phyloP scores from a whole-genome alignment of 92 coral and sea anemone genomes.

The Plumapathes pennacea region DNA sequence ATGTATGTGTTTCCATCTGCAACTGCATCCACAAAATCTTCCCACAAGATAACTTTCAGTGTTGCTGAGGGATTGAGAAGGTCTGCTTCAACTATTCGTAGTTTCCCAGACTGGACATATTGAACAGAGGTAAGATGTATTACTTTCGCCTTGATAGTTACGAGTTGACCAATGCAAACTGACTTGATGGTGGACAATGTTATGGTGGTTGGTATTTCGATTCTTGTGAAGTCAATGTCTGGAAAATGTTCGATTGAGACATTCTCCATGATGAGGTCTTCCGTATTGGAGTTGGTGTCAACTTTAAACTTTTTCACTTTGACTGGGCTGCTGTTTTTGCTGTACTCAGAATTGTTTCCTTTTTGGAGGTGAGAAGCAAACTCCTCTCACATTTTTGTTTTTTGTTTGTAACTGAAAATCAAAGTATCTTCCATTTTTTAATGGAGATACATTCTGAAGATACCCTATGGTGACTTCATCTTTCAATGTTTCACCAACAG shows the following conservation, averaged over 20 bases:
- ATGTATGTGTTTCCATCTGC: conserved; percentile 1
- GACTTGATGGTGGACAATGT: conserved; percentile 23
- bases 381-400: conserved; percentile 21
- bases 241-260: conserved; percentile 10
- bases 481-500: too few species aligned
- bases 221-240: conserved; percentile 17
- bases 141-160: conserved; percentile 52
- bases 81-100: conserved; percentile 12
- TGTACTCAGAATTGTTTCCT: conserved; percentile 7
- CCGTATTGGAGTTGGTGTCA: conserved; percentile 22
- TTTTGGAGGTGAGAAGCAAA: conserved; percentile 41
- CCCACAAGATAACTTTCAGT: conserved; percentile 15
- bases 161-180: conserved; percentile 34
- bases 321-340: conserved; percentile 10
- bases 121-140: conserved; percentile 2
- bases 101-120: conserved; percentile 16
- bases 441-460: conserved; percentile 21
- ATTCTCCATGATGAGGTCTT: conserved; percentile 9
- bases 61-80: conserved; percentile 34
- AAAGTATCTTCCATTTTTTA: conserved; percentile 19
- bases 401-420: conserved; percentile 26
- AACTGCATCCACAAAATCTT: neutral
- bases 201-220: conserved; percentile 22
- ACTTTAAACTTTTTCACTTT: conserved; percentile 29
- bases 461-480: too few species aligned